Base-by-base conservation (phyloP, 1,140 invertebrate genomes). In the Philopotamus ludificatus region DNA sequence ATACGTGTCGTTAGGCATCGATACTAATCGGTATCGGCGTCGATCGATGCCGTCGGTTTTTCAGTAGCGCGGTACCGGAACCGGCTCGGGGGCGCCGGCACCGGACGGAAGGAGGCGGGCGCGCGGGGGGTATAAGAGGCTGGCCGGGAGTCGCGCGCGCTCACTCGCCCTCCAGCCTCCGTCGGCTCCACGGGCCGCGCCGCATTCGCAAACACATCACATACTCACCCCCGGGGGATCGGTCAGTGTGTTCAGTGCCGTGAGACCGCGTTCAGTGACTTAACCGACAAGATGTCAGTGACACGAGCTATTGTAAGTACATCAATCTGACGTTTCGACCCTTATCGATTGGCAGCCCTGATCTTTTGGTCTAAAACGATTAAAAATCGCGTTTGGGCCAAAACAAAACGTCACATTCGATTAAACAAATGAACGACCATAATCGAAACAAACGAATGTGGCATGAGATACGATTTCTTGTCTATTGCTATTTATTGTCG, bases 281-380 rank as follows among this genome's bases (percentile, higher is more conserved):
- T n/a, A n/a, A n/a, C 65, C 65, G 41, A 28, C 39, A 61, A 51
- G 57, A 66, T 66, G 65, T 66, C 65, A 66, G 65, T 66, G 65
- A 61, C 39, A 55, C 60, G 51, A 55, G 20, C 61, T 23, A 41
- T 47, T 44, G 65, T 66, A 61, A 66, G 65, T 66, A 66, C 12
- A 16, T n/a, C 15, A 42, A n/a, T n/a, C n/a, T n/a, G n/a, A n/a
- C n/a, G n/a, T n/a, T n/a, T n/a, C n/a, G n/a, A n/a, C n/a, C 15
- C 15, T 21, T 18, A 41, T 20, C 45, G 22, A 8, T 49, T 39
- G 34, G n/a, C n/a, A n/a, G n/a, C n/a, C n/a, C n/a, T n/a, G n/a
- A n/a, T n/a, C n/a, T n/a, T n/a, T n/a, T n/a, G n/a, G n/a, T n/a
- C n/a, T n/a, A n/a, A n/a, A n/a, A n/a, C n/a, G n/a, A n/a, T n/a